Conservation (phyloP, 2,113 vertebrate genomes). For the Perca fluviatilis region DNA sequence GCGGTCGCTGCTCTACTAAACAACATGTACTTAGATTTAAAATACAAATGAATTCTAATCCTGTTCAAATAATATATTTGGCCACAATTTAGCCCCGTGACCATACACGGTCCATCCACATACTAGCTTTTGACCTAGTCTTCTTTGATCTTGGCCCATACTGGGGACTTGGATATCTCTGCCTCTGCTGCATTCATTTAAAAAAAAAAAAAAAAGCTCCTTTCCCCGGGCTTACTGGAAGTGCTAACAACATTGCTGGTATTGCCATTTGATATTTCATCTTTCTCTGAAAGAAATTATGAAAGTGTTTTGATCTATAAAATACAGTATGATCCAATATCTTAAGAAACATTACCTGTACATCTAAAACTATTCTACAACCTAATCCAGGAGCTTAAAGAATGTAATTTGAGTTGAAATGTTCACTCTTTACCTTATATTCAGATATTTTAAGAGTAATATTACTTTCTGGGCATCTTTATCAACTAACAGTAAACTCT, state of each 20-base stretch:
- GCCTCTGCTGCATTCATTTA: neutral
- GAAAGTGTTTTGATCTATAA: neutral
- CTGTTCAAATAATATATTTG: no score
- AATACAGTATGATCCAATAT: neutral
- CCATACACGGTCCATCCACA: no score
- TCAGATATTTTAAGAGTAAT: neutral
- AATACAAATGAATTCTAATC: no score
- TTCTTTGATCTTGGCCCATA: neutral
- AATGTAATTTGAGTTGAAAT: neutral
- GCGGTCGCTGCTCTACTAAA: no score
- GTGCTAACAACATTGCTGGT: neutral
- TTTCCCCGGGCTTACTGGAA: neutral
- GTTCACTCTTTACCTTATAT: neutral
- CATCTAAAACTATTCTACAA: neutral
- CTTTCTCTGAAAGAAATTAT: neutral
- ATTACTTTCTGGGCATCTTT: neutral
- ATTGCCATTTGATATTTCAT: neutral
- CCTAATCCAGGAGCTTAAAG: neutral
- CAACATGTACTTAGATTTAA: no score
- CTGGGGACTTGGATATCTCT: neutral
- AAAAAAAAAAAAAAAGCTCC: neutral
- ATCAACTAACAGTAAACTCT: conserved; percentile 12
- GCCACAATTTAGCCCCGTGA: no score
- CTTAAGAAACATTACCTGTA: neutral
- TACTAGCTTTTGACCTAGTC: no score